Evolutionary conservation across 2,113 vertebrate genomes (phyloP), one percentile per base, ranked within the genome.

Genomic region (Microtus ochrogaster): DNA sequence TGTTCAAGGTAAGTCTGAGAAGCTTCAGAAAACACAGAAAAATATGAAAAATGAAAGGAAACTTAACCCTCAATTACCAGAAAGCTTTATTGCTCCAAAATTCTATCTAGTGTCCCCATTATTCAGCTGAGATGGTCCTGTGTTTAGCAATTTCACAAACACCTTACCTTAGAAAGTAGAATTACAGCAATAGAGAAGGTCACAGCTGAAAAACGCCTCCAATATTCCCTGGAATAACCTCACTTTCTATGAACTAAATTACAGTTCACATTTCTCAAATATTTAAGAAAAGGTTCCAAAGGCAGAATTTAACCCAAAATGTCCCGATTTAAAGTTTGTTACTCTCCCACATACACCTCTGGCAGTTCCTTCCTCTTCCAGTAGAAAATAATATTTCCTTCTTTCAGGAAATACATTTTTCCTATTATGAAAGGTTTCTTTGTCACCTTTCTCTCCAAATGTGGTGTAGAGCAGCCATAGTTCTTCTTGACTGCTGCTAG

Each of bases 211-310:
- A 96, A 96, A 77, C 47, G 79, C 49, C 79, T 96, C 84, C 30
- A 90, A 7, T 93, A 90, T 91, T 90, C 94, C 90, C 79, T 90
- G 82, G 39, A n/a, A 12, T 63, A 94, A 94, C 16, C 24, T 94
- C 73, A 47, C 36, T 76, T 95, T 90, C 76, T 14, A 77, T 11
- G 7, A 73, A 90, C 47, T 94, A 93, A 89, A 96, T 91, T 66
- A 58, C 92, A 44, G 63, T 72, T 39, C 89, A 82, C n/a, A 61
- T 89, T 94, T 98, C 87, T 88, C 36, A 96, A 94, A 83, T 73
- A 74, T 91, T 94, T 93, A 85, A 93, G 93, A 93, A 90, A 93
- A 95, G 65, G 12, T 44, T 94, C 87, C 81, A 90, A 96, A 94
- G 87, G 65, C 61, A 93, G 49, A 73, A 90, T 96, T 93, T 97